phyloP scores from a whole-genome alignment of 2,113 vertebrate species.

The Chaetodon trifascialis region DNA sequence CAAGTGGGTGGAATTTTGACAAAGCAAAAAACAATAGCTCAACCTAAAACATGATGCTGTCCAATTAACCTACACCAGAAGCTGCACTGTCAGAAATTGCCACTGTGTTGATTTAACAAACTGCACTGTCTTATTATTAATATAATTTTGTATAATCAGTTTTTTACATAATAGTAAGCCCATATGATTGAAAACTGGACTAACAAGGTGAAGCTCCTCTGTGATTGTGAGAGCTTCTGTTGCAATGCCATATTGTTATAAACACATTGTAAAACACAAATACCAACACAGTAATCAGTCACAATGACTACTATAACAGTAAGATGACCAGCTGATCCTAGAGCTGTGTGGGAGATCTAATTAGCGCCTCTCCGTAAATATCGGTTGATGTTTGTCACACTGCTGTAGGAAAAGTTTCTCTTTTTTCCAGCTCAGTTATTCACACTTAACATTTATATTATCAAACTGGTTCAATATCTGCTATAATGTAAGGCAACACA shows the following conservation, averaged over 20 bases:
- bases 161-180: neutral
- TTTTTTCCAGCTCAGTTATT: neutral
- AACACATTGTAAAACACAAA: neutral
- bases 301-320: neutral
- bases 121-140: too few species aligned
- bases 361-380: neutral
- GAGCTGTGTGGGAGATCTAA: neutral
- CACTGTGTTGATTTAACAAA: too few species aligned
- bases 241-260: too few species aligned
- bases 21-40: too few species aligned
- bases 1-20: too few species aligned
- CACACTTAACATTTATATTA: neutral
- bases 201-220: neutral
- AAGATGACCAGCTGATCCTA: neutral
- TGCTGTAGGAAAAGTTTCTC: neutral
- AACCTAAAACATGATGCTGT: too few species aligned
- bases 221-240: neutral
- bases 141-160: neutral
- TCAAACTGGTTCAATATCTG: neutral
- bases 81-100: too few species aligned
- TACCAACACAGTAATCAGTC: neutral
- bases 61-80: too few species aligned
- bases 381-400: neutral
- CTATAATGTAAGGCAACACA: neutral
- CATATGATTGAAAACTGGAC: neutral